These are phyloP conservation scores for Silurus glanis DNA, from an alignment of 2,113 vertebrate species.

Conservation along the genomic window DNA sequence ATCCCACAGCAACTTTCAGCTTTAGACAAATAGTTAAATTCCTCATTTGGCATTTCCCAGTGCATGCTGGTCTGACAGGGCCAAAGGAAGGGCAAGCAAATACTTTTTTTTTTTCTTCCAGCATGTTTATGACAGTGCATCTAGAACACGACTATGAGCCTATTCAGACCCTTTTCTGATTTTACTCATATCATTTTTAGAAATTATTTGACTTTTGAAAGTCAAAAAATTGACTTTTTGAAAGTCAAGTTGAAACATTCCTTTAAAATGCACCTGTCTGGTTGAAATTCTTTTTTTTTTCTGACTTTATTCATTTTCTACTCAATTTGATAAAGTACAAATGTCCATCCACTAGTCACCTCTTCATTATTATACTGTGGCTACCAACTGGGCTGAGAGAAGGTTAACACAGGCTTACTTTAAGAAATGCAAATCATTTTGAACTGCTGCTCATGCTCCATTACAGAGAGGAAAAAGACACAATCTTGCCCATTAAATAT, in stretches of 20 bases:
- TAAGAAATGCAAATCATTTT: neutral
- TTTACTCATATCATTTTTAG: neutral
- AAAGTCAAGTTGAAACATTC: neutral
- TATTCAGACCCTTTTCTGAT: neutral
- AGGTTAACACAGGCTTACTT: neutral
- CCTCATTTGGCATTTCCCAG: slow-evolving; percentile 4
- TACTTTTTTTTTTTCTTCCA: neutral
- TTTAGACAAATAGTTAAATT: neutral
- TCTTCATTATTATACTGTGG: neutral
- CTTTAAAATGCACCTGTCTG: neutral
- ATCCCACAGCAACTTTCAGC: neutral
- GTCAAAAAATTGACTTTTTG: too few species aligned
- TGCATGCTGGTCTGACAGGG: neutral
- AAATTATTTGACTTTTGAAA: neutral
- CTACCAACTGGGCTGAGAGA: neutral
- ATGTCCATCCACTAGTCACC: neutral
- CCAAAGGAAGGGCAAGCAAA: neutral
- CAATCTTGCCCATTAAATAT: neutral
- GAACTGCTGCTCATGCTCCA: neutral
- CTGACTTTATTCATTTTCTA: neutral
- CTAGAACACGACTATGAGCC: neutral
- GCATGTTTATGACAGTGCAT: neutral
- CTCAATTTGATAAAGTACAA: neutral
- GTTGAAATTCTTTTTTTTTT: neutral
- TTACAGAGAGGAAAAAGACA: neutral